These are phyloP conservation scores for Sebastes iracundus DNA, from an alignment of 2,797 vertebrate species.

Conservation along the genomic window DNA sequence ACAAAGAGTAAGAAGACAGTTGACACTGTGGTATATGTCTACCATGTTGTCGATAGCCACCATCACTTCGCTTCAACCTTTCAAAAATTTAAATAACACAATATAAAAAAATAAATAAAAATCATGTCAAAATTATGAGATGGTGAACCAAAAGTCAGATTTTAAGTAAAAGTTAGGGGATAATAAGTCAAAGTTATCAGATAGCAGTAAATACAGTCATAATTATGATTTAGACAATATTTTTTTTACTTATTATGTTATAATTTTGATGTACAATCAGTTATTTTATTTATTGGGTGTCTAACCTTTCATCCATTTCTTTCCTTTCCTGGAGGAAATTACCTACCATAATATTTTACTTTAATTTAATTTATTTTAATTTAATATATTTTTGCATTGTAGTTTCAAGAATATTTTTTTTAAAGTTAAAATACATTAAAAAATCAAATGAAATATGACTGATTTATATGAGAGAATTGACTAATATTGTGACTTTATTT, in stretches of 20 bases:
- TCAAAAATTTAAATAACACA: background rate
- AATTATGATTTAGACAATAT: background rate
- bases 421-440: too few species aligned
- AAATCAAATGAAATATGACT: background rate
- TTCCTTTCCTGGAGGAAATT: too few species aligned
- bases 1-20: background rate
- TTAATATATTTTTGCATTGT: too few species aligned
- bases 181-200: background rate
- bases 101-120: background rate
- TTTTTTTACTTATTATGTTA: background rate
- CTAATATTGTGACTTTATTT: too few species aligned
- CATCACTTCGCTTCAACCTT: background rate
- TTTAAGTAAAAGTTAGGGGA: background rate
- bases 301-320: too few species aligned
- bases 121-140: background rate
- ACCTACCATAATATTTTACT: too few species aligned
- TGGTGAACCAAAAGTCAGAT: background rate
- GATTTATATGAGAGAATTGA: background rate
- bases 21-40: background rate
- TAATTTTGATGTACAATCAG: too few species aligned
- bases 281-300: too few species aligned
- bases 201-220: background rate
- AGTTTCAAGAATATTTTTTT: too few species aligned
- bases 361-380: too few species aligned
- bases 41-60: background rate